phyloP scores from a whole-genome alignment of 2,797 vertebrate genomes.

The Smutsia temminckii region DNA sequence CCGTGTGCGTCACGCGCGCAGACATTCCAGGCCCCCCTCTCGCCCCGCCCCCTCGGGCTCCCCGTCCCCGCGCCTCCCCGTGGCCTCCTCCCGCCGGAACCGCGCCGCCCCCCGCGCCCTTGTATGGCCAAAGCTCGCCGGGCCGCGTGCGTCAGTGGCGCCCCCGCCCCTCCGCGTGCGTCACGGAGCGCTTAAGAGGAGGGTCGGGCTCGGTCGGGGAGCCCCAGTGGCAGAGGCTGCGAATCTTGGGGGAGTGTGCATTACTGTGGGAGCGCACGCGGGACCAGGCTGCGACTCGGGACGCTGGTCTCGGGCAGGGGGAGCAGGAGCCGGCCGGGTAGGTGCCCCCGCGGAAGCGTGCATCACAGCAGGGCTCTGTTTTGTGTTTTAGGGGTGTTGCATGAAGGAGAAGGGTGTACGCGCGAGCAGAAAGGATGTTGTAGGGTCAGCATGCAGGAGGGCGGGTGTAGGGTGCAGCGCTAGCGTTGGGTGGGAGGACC shows the following conservation, averaged over 20 bases:
- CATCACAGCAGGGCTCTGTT: not conserved
- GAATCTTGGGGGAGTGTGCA: constrained; percentile 25
- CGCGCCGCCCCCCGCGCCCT: constrained; percentile 81
- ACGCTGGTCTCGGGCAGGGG: constrained; percentile 30
- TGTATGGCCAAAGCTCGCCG: constrained; percentile 85
- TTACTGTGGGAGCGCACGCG: not conserved
- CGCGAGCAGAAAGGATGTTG: not conserved
- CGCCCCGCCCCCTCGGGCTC: constrained; percentile 82
- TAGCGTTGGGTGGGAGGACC: not conserved
- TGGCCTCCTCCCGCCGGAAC: constrained; percentile 80
- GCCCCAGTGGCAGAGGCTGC: constrained; percentile 72
- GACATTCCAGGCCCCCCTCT: constrained; percentile 82
- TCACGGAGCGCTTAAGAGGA: constrained; percentile 87
- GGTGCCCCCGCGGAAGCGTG: constrained; percentile 4
- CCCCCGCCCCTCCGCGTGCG: constrained; percentile 82
- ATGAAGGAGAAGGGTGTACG: not conserved
- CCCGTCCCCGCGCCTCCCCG: constrained; percentile 86
- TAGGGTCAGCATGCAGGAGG: not conserved
- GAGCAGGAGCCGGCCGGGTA: constrained; percentile 54
- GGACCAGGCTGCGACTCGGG: constrained; percentile 34
- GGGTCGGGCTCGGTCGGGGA: constrained; percentile 71
- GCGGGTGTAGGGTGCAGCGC: not conserved
- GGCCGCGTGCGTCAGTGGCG: constrained; percentile 85
- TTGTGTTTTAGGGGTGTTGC: not conserved
- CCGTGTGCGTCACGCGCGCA: constrained; percentile 93